Conservation (phyloP, 2,888 invertebrate species). For the Microctonus aethiopoides region DNA sequence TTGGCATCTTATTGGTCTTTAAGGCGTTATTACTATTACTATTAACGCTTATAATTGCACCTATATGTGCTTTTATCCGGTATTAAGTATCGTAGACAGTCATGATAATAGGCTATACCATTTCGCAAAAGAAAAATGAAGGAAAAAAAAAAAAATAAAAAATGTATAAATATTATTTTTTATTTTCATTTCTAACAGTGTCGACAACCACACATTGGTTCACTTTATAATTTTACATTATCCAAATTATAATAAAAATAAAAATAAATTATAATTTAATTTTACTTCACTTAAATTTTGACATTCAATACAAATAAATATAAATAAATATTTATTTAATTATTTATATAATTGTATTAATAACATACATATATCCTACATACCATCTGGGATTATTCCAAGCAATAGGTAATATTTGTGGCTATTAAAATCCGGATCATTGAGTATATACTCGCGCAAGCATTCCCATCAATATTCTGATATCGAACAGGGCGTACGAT, state of each 20-base stretch:
- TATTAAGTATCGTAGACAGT: slow-evolving; percentile 53
- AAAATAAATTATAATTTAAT: no score
- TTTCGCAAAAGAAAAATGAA: not conserved
- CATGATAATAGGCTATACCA: not conserved
- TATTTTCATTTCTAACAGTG: not conserved
- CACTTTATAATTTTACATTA: no score
- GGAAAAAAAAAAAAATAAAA: not conserved
- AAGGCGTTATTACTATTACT: slow-evolving; percentile 58
- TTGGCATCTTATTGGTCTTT: slow-evolving; percentile 64
- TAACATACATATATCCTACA: no score
- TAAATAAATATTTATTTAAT: not conserved
- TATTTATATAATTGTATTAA: no score
- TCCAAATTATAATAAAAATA: no score
- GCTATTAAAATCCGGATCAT: slow-evolving; percentile 17
- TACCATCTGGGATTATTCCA: not conserved
- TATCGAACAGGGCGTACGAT: slow-evolving; percentile 1
- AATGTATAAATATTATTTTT: not conserved
- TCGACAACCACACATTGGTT: not conserved
- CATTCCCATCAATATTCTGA: slow-evolving; percentile 18
- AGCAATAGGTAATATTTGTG: not conserved
- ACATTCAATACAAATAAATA: no score
- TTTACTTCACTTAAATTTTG: no score
- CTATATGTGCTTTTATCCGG: slow-evolving; percentile 57
- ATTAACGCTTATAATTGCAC: slow-evolving; percentile 56
- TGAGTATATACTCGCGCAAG: not conserved